phyloP scores from a whole-genome alignment of 2,888 invertebrate species.

The Endotricha flammealis region DNA sequence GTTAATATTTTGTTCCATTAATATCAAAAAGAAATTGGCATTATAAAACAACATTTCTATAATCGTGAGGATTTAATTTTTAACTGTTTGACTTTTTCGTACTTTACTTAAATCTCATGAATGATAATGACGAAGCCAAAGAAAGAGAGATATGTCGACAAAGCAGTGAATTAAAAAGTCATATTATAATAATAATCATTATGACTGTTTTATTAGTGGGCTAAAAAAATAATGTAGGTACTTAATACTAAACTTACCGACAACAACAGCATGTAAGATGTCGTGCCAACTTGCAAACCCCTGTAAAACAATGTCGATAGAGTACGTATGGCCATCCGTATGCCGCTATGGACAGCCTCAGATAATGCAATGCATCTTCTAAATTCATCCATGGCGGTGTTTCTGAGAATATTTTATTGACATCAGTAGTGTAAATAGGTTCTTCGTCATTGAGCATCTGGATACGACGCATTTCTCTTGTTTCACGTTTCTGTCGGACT shows the following conservation, averaged over 20 bases:
- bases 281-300: constrained; percentile 83
- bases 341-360: constrained; percentile 88
- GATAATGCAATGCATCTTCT: constrained; percentile 85
- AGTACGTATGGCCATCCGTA: constrained; percentile 94
- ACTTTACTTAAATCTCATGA: no score
- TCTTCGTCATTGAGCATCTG: constrained; percentile 81
- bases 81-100: no score
- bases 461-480: constrained; percentile 83
- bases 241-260: constrained; percentile 58
- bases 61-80: no score
- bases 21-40: no score
- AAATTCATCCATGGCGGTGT: constrained; percentile 90
- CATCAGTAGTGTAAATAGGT: constrained; percentile 82
- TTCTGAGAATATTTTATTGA: constrained; percentile 78
- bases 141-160: no score
- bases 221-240: neutral
- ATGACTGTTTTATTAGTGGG: no score
- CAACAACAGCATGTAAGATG: constrained; percentile 87
- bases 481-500: constrained; percentile 85
- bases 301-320: constrained; percentile 86
- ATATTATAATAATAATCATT: no score
- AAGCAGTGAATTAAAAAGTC: no score
- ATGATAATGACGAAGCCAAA: no score
- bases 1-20: no score
- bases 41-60: no score